A percentile compares a stretch with the other conserved stretches of the same genome.
These are phyloP conservation scores for Megalonaias nervosa DNA, from an alignment of 1,140 invertebrate species.

Conservation along the genomic window DNA sequence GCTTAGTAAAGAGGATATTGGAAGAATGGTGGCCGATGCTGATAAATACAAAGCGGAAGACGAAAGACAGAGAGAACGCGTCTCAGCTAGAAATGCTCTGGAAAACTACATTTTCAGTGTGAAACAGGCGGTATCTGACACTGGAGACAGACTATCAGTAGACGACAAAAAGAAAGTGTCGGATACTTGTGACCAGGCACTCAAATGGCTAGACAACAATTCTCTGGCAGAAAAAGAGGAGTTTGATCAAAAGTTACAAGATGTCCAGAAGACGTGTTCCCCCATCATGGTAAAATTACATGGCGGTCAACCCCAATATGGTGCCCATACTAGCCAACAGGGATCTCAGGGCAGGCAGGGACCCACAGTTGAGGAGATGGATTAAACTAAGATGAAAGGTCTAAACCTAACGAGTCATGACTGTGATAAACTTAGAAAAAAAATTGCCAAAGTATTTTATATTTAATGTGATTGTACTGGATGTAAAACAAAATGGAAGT, in stretches of 20 bases:
- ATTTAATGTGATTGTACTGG: too few species aligned
- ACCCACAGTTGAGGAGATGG: constrained; percentile 10
- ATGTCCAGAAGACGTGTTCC: constrained; percentile 61
- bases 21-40: constrained; percentile 75
- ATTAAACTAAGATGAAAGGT: not conserved
- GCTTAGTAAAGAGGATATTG: constrained; percentile 73
- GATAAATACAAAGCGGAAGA: constrained; percentile 75
- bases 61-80: constrained; percentile 58
- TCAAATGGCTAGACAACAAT: constrained; percentile 95
- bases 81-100: constrained; percentile 63
- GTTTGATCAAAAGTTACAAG: constrained; percentile 61
- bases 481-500: too few species aligned
- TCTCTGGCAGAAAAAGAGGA: constrained; percentile 73
- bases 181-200: constrained; percentile 92
- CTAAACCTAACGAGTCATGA: too few species aligned
- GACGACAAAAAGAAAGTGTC: constrained; percentile 87
- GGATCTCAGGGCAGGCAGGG: not conserved
- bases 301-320: constrained; percentile 38
- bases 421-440: too few species aligned
- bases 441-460: too few species aligned
- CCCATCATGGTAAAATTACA: constrained; percentile 72
- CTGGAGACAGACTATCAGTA: constrained; percentile 79
- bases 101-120: constrained; percentile 84
- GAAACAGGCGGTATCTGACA: constrained; percentile 53
- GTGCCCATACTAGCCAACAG: not conserved